Evolutionary conservation across 2,888 invertebrate genomes (phyloP), one percentile per base, ranked within the genome.

Genomic region (Capitulum mitella): DNA sequence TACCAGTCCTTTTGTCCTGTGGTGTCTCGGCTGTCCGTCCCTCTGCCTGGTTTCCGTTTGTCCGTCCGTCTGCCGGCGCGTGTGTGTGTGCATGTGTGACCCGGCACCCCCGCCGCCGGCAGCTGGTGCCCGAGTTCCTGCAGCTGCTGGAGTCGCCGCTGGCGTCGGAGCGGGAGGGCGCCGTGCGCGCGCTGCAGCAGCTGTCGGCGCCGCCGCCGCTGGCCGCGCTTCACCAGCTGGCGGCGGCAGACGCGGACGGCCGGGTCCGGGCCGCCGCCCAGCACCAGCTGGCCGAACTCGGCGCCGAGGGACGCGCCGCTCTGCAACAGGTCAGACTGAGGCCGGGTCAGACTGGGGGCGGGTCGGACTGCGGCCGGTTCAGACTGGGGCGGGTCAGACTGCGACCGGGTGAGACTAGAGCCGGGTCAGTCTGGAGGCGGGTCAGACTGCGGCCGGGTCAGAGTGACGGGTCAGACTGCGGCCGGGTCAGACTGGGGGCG

Each of bases 111-210:
- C 8, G n/a, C n/a, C 10, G 54, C 22, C 54, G 22, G 26, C 74
- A 43, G 43, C 43, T 74, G 74, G 14, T 34, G 19, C 34, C 16
- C 16, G 29, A 32, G 12, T n/a, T 61, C 1, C 32, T 32, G 14
- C 32, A 61, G 61, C 61, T 61, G 61, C 61, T 61, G 61, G 61
- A 61, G 61, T 61, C 61, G 16, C 32, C 32, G 32, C 12, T 3
- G 32, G 32, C 61, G 1, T n/a, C n/a, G 12, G 61, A 61, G 61
- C 29, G 61, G 32, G 61, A 61, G 61, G 61, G 61, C 32, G 29
- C 61, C 32, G 61, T 61, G 32, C 61, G 61, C 32, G 61, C 61
- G 32, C 61, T 61, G 61, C 61, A n/a, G 61, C 61, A n/a, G 32
- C 61, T 61, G 61, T 32, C 14, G 32, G 29, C 61, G 14, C 14